Conservation (phyloP, 2,113 vertebrate genomes). For the Cavia aperea region DNA sequence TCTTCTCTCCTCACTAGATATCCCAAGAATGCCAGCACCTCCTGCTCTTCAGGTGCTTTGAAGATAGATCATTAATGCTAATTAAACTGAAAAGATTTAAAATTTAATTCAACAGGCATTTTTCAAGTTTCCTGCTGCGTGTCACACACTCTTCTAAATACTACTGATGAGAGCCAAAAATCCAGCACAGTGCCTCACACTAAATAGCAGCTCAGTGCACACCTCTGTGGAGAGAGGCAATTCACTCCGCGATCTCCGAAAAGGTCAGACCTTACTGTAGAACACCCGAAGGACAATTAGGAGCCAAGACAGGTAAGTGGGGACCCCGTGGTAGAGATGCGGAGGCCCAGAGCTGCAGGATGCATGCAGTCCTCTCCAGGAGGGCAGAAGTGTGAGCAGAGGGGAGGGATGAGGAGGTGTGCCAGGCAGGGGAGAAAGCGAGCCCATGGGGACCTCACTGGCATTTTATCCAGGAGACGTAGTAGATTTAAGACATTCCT, state of each 20-base stretch:
- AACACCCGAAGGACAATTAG: background rate
- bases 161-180: background rate
- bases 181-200: background rate
- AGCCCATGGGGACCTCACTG: background rate
- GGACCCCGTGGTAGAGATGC: too few species aligned
- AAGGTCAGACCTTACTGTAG: background rate
- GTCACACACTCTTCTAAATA: background rate
- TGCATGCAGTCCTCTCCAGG: background rate
- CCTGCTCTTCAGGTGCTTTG: background rate
- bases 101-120: background rate
- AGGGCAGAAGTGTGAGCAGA: background rate
- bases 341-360: background rate
- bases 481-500: background rate
- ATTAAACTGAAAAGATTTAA: background rate
- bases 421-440: too few species aligned
- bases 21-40: background rate
- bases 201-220: background rate
- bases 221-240: background rate
- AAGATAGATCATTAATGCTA: background rate
- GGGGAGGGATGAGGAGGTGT: background rate
- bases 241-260: rapidly evolving
- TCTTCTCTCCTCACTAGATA: background rate
- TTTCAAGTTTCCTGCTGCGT: background rate
- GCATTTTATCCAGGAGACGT: background rate
- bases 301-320: background rate